A percentile compares a stretch with the other conserved stretches of the same genome.
Conservation (phyloP, 1,140 invertebrate species). For the Bicyclus anynana region DNA sequence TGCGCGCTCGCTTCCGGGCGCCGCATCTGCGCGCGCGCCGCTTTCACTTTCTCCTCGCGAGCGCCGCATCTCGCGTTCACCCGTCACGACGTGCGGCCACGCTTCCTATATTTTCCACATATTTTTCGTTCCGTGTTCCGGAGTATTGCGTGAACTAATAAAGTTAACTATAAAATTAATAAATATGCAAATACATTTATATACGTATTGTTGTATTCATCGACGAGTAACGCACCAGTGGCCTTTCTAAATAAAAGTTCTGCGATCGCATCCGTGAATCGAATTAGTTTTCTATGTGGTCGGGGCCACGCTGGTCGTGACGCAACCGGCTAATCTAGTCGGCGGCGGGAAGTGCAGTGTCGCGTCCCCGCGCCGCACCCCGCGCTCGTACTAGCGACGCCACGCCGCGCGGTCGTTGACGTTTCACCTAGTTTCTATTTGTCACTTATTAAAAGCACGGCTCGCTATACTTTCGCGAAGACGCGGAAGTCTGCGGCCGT, state of each 20-base stretch:
- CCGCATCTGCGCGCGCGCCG: constrained; percentile 63
- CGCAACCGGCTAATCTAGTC: constrained; percentile 75
- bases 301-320: constrained; percentile 57
- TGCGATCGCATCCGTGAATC: constrained; percentile 41
- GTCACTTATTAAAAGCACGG: constrained; percentile 59
- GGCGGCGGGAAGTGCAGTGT: constrained; percentile 76
- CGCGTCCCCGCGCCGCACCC: constrained; percentile 68
- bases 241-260: constrained; percentile 17
- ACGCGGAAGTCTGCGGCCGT: constrained; percentile 31
- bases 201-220: background rate
- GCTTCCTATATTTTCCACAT: constrained; percentile 59
- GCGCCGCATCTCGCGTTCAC: constrained; percentile 60
- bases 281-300: constrained; percentile 55
- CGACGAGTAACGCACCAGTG: background rate
- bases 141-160: constrained; percentile 40
- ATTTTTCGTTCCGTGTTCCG: constrained; percentile 45
- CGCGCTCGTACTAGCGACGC: constrained; percentile 63
- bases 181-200: background rate
- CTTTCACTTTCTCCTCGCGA: constrained; percentile 72
- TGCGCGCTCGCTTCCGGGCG: constrained; percentile 64
- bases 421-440: constrained; percentile 76
- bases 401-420: constrained; percentile 71
- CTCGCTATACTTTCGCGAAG: constrained; percentile 46
- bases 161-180: constrained; percentile 9
- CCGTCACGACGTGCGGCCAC: constrained; percentile 40